These are phyloP conservation scores for Melanchra persicariae DNA, from an alignment of 2,888 invertebrate genomes.

Conservation along the genomic window DNA sequence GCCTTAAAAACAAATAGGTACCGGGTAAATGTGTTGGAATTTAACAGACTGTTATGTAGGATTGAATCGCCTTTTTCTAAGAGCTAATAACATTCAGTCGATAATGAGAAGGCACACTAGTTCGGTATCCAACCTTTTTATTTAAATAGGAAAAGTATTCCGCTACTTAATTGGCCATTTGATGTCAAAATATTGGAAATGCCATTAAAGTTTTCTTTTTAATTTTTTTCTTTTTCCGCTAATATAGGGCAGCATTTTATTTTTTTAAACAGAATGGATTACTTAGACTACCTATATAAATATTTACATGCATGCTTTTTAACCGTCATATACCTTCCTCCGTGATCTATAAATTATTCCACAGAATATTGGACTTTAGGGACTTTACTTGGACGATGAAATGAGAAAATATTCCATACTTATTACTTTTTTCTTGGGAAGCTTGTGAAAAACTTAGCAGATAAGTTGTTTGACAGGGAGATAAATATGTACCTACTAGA, in stretches of 20 bases:
- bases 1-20: background rate
- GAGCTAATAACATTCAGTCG: no score
- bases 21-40: background rate
- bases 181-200: background rate
- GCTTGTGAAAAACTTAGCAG: conserved; percentile 26
- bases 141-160: background rate
- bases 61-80: no score
- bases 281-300: conserved; percentile 12
- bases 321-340: conserved; percentile 38
- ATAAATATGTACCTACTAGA: conserved; percentile 32
- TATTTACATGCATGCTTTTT: conserved; percentile 30
- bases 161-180: background rate
- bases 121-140: no score
- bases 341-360: conserved; percentile 52
- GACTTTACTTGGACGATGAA: conserved; percentile 31
- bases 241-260: no score
- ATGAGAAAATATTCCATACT: conserved; percentile 9
- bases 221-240: background rate
- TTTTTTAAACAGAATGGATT: background rate
- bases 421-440: conserved; percentile 18
- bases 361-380: conserved; percentile 20
- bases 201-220: background rate
- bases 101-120: background rate
- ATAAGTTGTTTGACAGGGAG: conserved; percentile 48
- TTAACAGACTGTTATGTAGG: background rate